Evolutionary conservation across 2,113 vertebrate species (phyloP), one percentile per base, ranked within the genome.

Genomic region (Rhodinocichla rosea): DNA sequence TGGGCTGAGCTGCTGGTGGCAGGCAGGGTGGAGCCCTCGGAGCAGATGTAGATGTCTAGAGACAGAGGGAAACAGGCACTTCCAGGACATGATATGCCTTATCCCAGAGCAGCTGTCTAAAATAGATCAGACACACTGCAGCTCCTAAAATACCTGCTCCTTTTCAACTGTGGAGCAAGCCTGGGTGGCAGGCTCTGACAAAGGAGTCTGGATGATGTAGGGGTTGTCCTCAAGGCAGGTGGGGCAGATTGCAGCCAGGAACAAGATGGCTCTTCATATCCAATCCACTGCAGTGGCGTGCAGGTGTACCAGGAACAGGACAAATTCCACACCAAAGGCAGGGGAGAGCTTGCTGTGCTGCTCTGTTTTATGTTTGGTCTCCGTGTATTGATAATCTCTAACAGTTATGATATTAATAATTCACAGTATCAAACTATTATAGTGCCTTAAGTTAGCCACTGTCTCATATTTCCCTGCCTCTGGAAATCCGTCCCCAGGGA

Each of bases 11-110:
- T 65, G 39, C 55, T 59, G 83, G 4, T 23, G 53, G 68, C 45
- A 42, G 42, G 57, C 45, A 33, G 56, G 63, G 69, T 28, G 81
- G 56, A 89, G 64, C 14, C 45, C 4, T 6, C 0, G 0, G 20
- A 75, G 53, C 82, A 85, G 78, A 45, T 23, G 90, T 5, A 17
- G 49, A 14, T 5, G 30, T 60, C 87, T 64, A 20, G 84, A 3
- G 0, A 42, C 0, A 0, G 65, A 44, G 53, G 7, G 75, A 62
- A 73, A 55, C 0, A 60, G 75, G 78, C 63, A 40, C 52, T 94
- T 93, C 78, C 75, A 95, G 75, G 95, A 57, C 74, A 30, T 0
- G 28, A 10, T 9, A 37, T 1, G 2, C 49, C 78, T 82, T 26
- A 67, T 60, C 78, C 65, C 33, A n/a, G 35, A 75, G 84, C 2